Base-by-base conservation (phyloP, 2,797 vertebrate genomes). In the Microchirus variegatus region DNA sequence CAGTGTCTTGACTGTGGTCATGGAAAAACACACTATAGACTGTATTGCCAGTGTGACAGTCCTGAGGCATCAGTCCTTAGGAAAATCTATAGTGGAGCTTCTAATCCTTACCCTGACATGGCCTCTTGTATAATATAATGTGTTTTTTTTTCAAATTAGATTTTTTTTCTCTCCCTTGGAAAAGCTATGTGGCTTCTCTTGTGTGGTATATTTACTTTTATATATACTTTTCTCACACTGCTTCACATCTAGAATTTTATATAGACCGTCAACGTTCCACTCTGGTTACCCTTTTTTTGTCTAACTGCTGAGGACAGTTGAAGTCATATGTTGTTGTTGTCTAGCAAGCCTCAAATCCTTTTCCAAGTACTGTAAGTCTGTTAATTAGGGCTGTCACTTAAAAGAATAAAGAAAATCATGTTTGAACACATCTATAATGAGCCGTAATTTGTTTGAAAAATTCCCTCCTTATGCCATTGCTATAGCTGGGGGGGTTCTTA, bases 141-240 rank as follows among this genome's bases (percentile, higher is more conserved):
- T 73, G 79, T 48, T 31, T 64, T 85, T 82, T 77, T 78, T 69
- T 75, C 74, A 61, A 1, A 70, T 22, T 22, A 22, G 22, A 59
- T 63, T 47, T 63, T 58, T 46, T 48, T 53, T 77, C 53, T 56
- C 38, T 57, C 48, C 60, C 46, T 55, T 58, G 77, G 63, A 85
- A 76, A 85, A 87, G 63, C 55, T 67, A 63, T 82, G 73, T 46
- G 50, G 71, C 62, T 47, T 66, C 15, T 52, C 26, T 10, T 3
- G 38, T 67, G 54, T 66, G 53, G 60, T 37, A 44, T 66, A 44
- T 66, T 69, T 75, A 54, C 63, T 70, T 68, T 61, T 51, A 61
- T 46, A 52, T 64, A 10, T 48, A 53, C 59, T 74, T 59, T 59
- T 63, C 53, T 65, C 44, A 9, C 36, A 22, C 17, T 43, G 44